phyloP scores from a whole-genome alignment of 2,113 vertebrate genomes.

The Microtus pennsylvanicus region DNA sequence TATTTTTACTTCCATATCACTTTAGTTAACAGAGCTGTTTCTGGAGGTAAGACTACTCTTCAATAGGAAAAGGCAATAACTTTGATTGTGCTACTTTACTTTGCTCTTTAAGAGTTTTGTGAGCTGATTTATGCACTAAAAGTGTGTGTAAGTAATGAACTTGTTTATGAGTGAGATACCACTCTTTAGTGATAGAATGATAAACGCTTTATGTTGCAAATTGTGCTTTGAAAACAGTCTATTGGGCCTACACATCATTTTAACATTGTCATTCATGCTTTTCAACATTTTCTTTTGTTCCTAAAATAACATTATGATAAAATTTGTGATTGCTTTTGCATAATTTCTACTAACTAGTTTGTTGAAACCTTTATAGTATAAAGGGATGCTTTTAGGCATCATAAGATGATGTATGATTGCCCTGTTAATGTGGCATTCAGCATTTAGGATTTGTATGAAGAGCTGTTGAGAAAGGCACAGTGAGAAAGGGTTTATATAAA shows the following conservation, averaged over 20 bases:
- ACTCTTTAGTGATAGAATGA: conserved; percentile 13
- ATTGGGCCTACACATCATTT: conserved; percentile 28
- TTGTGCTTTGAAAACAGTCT: conserved; percentile 46
- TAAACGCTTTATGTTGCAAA: conserved; percentile 38
- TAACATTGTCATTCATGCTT: conserved; percentile 40
- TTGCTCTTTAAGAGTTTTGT: conserved; percentile 43
- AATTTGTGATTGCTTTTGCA: conserved; percentile 29
- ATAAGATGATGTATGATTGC: conserved; percentile 26
- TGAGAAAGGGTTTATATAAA: neutral
- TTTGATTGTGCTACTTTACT: conserved; percentile 12
- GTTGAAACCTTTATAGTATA: conserved; percentile 46
- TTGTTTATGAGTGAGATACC: conserved; percentile 8
- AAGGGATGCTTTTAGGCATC: neutral
- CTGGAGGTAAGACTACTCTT: conserved; percentile 9
- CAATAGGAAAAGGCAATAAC: neutral
- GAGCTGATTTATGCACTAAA: conserved; percentile 38
- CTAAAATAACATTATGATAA: conserved; percentile 35
- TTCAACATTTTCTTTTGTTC: conserved; percentile 33
- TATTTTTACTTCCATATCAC: conserved; percentile 19
- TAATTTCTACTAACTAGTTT: conserved; percentile 5
- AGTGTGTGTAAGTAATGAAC: neutral
- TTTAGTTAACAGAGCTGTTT: conserved; percentile 37
- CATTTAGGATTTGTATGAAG: conserved; percentile 35
- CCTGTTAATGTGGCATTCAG: conserved; percentile 40
- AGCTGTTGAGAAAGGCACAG: neutral